Percentiles rank a stretch among this genome's conserved stretches.
Evolutionary conservation across 1,140 invertebrate genomes (phyloP).

Genomic region (Onthophagus taurus): DNA sequence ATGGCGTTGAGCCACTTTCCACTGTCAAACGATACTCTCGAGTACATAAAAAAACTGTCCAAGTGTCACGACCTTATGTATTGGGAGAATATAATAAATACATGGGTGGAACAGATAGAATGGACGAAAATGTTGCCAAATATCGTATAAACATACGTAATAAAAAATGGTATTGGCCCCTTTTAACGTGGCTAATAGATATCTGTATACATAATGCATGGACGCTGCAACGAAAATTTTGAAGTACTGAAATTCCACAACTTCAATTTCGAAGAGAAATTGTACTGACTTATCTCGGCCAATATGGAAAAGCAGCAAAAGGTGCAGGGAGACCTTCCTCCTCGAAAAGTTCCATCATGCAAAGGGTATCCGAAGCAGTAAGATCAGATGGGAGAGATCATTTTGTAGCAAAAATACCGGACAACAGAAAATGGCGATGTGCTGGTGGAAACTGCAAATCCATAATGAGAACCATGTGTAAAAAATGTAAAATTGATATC

Average conservation of each 20-base stretch:
- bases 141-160: slow-evolving; percentile 21
- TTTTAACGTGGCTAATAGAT: slow-evolving; percentile 30
- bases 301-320: slow-evolving; percentile 6
- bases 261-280: slow-evolving; percentile 11
- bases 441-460: slow-evolving; percentile 7
- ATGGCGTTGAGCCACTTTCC: slow-evolving; percentile 12
- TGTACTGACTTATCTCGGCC: not conserved
- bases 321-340: slow-evolving; percentile 8
- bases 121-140: slow-evolving; percentile 22
- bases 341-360: slow-evolving; percentile 1
- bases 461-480: no score
- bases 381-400: slow-evolving; percentile 7
- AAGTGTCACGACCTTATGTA: slow-evolving; percentile 5
- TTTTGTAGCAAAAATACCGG: not conserved
- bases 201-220: slow-evolving; percentile 16
- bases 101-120: slow-evolving; percentile 29
- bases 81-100: slow-evolving; percentile 4
- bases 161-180: slow-evolving; percentile 29
- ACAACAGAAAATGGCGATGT: slow-evolving; percentile 9
- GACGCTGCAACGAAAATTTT: slow-evolving; percentile 22
- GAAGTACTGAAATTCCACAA: not conserved
- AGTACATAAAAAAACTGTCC: slow-evolving; percentile 7
- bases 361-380: slow-evolving; percentile 8
- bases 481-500: no score
- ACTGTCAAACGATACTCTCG: slow-evolving; percentile 8